Evolutionary conservation across 37 sponge, comb jelly and placozoan genomes (phyloP).

Genomic region (Agelas oroides): DNA sequence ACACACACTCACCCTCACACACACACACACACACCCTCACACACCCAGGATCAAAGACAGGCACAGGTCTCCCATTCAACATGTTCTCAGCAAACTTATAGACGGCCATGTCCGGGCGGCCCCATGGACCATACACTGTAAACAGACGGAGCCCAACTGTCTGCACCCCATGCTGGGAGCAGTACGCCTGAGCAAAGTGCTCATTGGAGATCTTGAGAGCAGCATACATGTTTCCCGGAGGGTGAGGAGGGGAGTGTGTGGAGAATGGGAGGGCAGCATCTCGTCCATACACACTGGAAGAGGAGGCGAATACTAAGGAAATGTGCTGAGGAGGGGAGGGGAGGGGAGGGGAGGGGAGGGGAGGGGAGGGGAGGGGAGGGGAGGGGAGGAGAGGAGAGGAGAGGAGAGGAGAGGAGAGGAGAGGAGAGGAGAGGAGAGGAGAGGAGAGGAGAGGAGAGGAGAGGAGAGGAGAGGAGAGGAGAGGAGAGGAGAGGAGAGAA

Average conservation of each 20-base stretch:
- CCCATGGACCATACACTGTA: constrained; percentile 91
- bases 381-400: no score
- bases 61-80: neutral
- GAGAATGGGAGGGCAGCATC: constrained; percentile 67
- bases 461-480: no score
- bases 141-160: constrained; percentile 72
- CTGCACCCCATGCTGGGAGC: constrained; percentile 32
- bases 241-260: neutral
- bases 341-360: neutral
- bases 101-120: constrained; percentile 89
- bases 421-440: no score
- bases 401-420: no score
- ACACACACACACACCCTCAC: neutral
- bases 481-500: no score
- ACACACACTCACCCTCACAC: constrained; percentile 6
- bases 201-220: constrained; percentile 72
- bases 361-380: no score
- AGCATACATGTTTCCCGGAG: constrained; percentile 81
- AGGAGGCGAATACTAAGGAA: constrained; percentile 76
- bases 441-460: no score
- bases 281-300: constrained; percentile 83
- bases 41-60: constrained; percentile 9
- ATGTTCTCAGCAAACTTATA: constrained; percentile 63
- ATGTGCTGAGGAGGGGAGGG: neutral
- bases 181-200: constrained; percentile 65